Conservation (phyloP, 1,140 invertebrate species). For the Cyrtorhinus lividipennis region DNA sequence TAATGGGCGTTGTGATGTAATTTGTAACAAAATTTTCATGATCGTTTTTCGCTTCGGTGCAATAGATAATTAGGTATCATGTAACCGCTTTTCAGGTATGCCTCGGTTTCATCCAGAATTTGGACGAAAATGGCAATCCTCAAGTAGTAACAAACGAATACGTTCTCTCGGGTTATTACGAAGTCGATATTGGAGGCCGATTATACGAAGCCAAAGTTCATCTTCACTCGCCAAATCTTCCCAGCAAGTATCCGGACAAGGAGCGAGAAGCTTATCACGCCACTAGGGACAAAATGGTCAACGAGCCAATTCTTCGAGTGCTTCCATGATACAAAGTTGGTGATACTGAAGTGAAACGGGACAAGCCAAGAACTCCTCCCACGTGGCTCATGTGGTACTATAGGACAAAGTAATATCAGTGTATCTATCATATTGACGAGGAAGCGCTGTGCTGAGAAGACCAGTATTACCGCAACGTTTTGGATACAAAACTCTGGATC, state of each 20-base stretch:
- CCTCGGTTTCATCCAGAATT: slow-evolving; percentile 80
- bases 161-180: slow-evolving; percentile 75
- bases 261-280: slow-evolving; percentile 68
- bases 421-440: background rate
- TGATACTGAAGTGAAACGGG: too few relatives aligned
- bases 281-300: slow-evolving; percentile 50
- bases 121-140: slow-evolving; percentile 51
- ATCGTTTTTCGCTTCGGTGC: too few relatives aligned
- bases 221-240: slow-evolving; percentile 70
- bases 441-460: too few relatives aligned
- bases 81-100: slow-evolving; percentile 69
- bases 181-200: slow-evolving; percentile 88
- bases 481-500: too few relatives aligned
- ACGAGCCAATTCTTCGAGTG: slow-evolving; percentile 28
- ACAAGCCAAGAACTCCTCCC: too few relatives aligned
- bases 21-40: too few relatives aligned
- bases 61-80: too few relatives aligned
- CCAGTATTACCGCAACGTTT: too few relatives aligned
- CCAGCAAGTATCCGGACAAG: slow-evolving; percentile 69
- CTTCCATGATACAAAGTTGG: slow-evolving; percentile 13
- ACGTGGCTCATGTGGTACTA: background rate
- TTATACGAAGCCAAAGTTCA: slow-evolving; percentile 49
- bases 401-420: background rate
- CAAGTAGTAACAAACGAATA: slow-evolving; percentile 76
- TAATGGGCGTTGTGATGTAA: too few relatives aligned